A percentile compares a stretch with the other conserved stretches of the same genome.
Conservation (phyloP, 1,140 invertebrate genomes). For the Brachionus sp. region DNA sequence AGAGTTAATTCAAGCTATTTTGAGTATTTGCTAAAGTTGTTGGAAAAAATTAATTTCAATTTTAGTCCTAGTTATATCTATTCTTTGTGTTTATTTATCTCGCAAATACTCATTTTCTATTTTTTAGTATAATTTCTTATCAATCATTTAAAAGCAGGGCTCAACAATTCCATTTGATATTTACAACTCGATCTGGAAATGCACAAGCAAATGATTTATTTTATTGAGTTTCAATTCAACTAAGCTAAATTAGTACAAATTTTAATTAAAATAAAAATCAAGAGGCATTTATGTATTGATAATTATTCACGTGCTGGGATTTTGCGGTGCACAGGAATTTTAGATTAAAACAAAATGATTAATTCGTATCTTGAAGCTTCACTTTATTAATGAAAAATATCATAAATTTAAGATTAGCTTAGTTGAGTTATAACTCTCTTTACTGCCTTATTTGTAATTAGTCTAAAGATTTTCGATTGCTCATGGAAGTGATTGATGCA, state of each 20-base stretch:
- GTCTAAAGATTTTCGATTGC: neutral
- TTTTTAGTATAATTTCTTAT: constrained; percentile 14
- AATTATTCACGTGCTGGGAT: constrained; percentile 41
- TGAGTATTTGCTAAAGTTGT: constrained; percentile 34
- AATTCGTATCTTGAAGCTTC: constrained; percentile 28
- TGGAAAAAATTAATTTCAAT: constrained; percentile 18
- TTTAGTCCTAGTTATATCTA: constrained; percentile 10
- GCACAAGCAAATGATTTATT: constrained; percentile 33
- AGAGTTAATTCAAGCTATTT: neutral
- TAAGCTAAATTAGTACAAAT: neutral
- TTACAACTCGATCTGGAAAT: constrained; percentile 24
- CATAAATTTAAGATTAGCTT: neutral
- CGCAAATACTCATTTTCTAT: neutral
- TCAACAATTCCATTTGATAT: constrained; percentile 21
- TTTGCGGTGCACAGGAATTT: neutral
- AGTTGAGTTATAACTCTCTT: neutral
- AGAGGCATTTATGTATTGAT: neutral
- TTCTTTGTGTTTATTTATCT: neutral
- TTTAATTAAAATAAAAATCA: neutral
- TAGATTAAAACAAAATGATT: constrained; percentile 22
- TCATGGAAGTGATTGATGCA: neutral
- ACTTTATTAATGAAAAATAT: constrained; percentile 15
- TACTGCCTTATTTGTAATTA: constrained; percentile 23
- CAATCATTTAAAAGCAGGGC: constrained; percentile 25
- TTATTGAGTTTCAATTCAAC: neutral